These are phyloP conservation scores for Xylota sylvarum DNA, from an alignment of 2,888 invertebrate species.

Conservation along the genomic window DNA sequence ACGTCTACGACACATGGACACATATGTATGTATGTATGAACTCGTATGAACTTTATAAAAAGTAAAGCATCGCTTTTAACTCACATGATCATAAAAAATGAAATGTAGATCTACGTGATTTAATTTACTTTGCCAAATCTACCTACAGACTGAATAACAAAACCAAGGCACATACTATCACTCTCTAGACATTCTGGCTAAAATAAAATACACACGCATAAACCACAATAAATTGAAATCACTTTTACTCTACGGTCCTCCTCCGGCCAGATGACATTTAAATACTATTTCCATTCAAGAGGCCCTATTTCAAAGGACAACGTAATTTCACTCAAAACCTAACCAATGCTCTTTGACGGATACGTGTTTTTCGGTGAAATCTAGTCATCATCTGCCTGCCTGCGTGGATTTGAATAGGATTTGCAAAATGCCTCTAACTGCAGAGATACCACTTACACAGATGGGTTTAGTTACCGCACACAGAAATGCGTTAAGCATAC, in stretches of 20 bases:
- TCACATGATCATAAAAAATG: constrained; percentile 40
- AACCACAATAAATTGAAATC: constrained; percentile 2
- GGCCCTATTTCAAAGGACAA: constrained; percentile 19
- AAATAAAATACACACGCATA: neutral
- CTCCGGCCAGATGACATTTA: neutral
- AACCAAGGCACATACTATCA: constrained; percentile 14
- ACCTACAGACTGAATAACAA: constrained; percentile 21
- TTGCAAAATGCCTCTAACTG: constrained; percentile 53
- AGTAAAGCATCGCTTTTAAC: constrained; percentile 9
- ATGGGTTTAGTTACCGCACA: constrained; percentile 26
- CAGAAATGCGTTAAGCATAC: constrained; percentile 32
- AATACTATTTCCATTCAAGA: constrained; percentile 24
- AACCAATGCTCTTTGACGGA: too few species aligned
- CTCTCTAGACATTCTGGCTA: neutral
- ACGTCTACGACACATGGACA: constrained; percentile 7
- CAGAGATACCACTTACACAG: constrained; percentile 54
- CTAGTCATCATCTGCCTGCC: neutral
- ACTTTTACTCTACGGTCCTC: constrained; percentile 1
- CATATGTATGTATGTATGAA: too few species aligned
- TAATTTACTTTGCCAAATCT: constrained; percentile 40
- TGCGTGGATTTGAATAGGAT: constrained; percentile 42
- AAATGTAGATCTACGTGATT: constrained; percentile 56
- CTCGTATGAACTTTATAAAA: constrained; percentile 19
- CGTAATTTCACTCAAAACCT: constrained; percentile 20
- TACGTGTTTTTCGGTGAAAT: constrained; percentile 12